Base-by-base conservation (phyloP, 2,888 invertebrate species). In the Ormyrus labotus region DNA sequence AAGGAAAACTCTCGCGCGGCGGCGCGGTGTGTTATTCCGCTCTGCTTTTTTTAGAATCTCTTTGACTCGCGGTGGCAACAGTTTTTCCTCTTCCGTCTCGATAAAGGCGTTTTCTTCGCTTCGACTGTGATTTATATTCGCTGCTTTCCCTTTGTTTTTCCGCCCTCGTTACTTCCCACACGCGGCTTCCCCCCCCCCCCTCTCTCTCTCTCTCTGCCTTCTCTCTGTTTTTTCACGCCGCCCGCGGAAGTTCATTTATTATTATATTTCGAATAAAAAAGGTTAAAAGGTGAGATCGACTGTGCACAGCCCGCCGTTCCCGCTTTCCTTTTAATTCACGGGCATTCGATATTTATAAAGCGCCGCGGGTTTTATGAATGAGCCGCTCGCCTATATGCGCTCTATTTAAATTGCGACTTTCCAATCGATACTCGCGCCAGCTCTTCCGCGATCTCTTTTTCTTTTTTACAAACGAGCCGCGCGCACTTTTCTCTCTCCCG, bases 141-240 rank as follows among this genome's bases (percentile, higher is more conserved):
- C 65, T 57, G 69, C 77, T 80, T 77, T 67, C 61, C 69, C 74
- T 81, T 78, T 78, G 72, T 78, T 78, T 78, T 78, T 78, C 61
- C 78, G 60, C 65, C 78, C 68, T 68, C 72, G 63, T 73, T 68
- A 61, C 78, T 61, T 68, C 61, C 78, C 68, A 67, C 78, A n/a
- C 65, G 48, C 58, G 70, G 45, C 63, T 60, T 51, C 51, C 50
- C 8, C 34, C 61, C 51, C 50, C 8, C 34, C 61, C 48, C 34
- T 55, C 48, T 48, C 53, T n/a, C 64, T 57, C 48, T n/a, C 19
- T 6, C 47, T 34, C 45, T 19, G 19, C 19, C 19, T 19, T 53
- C 34, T 50, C 53, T 55, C 58, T 13, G 8, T n/a, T 55, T 70
- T 19, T 70, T 67, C 10, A 8, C n/a, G 70, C 48, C 10, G 45